Conservation (phyloP, 2,888 invertebrate species). For the Piscicola geometra region DNA sequence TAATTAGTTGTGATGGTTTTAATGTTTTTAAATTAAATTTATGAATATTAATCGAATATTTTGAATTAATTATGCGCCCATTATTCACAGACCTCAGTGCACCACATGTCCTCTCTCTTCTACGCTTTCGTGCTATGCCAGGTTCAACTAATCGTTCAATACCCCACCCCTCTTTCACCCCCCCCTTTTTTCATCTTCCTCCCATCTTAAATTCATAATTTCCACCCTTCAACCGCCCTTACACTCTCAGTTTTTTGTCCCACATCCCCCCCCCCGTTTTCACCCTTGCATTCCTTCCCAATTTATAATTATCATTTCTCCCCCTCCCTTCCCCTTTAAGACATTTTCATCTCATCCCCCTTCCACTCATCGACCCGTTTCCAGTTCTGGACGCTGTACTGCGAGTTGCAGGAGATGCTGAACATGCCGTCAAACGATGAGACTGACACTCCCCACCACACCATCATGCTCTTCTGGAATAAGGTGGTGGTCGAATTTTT, state of each 20-base stretch:
- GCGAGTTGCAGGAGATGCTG: constrained; percentile 78
- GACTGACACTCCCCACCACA: constrained; percentile 56
- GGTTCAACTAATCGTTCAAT: constrained; percentile 55
- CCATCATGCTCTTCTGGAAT: constrained; percentile 95
- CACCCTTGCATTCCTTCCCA: too few species aligned
- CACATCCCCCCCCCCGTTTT: too few species aligned
- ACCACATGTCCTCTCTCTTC: constrained; percentile 92
- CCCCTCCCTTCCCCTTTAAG: neutral
- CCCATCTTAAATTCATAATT: too few species aligned
- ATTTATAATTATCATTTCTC: neutral
- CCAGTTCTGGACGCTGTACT: constrained; percentile 91
- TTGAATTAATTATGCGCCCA: neutral
- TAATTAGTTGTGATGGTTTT: neutral
- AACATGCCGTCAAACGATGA: constrained; percentile 57
- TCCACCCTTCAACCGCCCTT: too few species aligned
- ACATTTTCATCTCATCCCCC: neutral
- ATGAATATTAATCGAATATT: too few species aligned
- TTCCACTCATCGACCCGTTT: constrained; percentile 60
- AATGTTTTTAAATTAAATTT: neutral
- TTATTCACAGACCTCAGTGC: constrained; percentile 67
- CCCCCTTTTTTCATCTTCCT: too few species aligned
- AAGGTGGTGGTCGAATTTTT: constrained; percentile 57
- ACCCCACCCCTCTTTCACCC: too few species aligned
- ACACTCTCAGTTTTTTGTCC: too few species aligned
- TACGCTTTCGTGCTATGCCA: constrained; percentile 96